These are phyloP conservation scores for Acanthurus tractus DNA, from an alignment of 2,797 vertebrate species.

Conservation along the genomic window DNA sequence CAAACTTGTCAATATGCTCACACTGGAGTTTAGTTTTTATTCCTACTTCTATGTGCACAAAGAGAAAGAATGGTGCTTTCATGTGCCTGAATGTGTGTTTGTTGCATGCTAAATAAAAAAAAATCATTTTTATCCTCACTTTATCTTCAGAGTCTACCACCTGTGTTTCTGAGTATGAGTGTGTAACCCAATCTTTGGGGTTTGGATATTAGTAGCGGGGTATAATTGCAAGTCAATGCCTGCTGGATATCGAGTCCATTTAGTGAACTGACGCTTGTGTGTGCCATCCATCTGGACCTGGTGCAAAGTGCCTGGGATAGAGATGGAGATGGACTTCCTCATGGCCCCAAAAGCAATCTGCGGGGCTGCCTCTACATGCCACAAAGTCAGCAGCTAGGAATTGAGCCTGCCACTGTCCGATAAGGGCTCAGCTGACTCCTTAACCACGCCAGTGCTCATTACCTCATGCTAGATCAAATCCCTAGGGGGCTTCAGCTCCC, in stretches of 20 bases:
- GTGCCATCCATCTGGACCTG: constrained; percentile 16
- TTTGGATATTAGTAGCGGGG: neutral
- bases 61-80: no score
- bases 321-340: constrained; percentile 37
- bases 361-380: constrained; percentile 7
- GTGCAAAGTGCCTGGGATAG: constrained; percentile 24
- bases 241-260: constrained; percentile 37
- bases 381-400: constrained; percentile 38
- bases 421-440: constrained; percentile 61
- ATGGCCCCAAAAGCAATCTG: constrained; percentile 35
- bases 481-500: constrained; percentile 17
- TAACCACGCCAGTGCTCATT: constrained; percentile 57
- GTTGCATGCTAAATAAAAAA: constrained; percentile 13
- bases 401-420: constrained; percentile 62
- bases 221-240: constrained; percentile 17
- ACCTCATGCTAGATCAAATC: constrained; percentile 50
- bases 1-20: no score
- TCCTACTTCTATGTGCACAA: no score
- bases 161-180: neutral
- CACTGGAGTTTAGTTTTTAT: no score
- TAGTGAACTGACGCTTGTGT: constrained; percentile 19
- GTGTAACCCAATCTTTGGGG: neutral
- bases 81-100: neutral
- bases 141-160: neutral
- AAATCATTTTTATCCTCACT: constrained; percentile 25